Conservation (phyloP, 2,113 vertebrate species). For the Ivindomyrus marchei region DNA sequence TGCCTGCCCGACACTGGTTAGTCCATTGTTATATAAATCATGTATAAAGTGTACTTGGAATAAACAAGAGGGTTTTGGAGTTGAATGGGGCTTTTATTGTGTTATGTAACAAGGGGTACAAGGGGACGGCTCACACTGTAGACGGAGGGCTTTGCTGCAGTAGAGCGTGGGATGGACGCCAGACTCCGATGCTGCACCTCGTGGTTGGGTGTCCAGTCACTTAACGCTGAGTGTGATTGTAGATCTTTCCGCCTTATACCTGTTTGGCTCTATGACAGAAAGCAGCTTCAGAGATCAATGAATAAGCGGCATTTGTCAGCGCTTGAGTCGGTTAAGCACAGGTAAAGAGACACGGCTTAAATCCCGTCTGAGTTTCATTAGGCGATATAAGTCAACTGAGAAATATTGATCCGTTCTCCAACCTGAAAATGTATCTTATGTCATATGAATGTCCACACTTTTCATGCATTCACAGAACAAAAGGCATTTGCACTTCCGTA, state of each 20-base stretch:
- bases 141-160: slow-evolving; percentile 24
- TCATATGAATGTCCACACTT: background rate
- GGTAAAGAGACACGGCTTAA: background rate
- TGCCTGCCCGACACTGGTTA: slow-evolving; percentile 24
- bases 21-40: slow-evolving; percentile 51
- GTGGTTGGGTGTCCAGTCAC: background rate
- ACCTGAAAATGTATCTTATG: background rate
- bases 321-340: background rate
- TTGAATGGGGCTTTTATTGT: slow-evolving; percentile 45
- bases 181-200: slow-evolving; percentile 11
- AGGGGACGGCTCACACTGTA: background rate
- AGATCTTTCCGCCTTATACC: background rate
- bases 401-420: background rate
- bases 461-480: background rate
- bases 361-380: background rate
- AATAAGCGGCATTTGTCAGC: background rate
- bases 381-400: background rate
- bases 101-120: slow-evolving; percentile 42
- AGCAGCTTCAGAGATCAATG: background rate
- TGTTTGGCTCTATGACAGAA: background rate
- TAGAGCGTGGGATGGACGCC: slow-evolving; percentile 26
- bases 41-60: slow-evolving; percentile 33
- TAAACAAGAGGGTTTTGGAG: slow-evolving; percentile 29
- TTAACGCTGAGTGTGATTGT: background rate
- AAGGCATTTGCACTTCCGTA: background rate